Evolutionary conservation across 2,888 invertebrate genomes (phyloP), one percentile per base, ranked within the genome.

Genomic region (Siphonodentalium dalli): DNA sequence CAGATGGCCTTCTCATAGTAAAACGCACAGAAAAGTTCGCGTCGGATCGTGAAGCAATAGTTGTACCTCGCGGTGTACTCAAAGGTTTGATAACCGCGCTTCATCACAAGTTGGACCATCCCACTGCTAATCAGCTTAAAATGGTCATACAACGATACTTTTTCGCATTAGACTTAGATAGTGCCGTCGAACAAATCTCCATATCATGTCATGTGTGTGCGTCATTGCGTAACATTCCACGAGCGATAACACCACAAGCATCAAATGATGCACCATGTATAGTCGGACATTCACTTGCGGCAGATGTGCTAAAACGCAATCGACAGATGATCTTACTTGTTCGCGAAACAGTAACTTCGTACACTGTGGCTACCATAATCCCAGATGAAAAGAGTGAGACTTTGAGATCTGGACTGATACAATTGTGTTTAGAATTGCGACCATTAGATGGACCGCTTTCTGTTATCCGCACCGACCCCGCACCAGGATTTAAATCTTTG

Each of bases 381-480:
- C 26, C 38, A 1, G 34, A 57, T 24, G 62, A 66, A 34, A 28
- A 43, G 5, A 31, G 37, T 15, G 46, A 43, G 9, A 48, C 59
- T n/a, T 23, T 68, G 23, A 33, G 51, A 2, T 45, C 58, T 26
- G 55, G 45, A 2, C 28, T 64, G 1, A 34, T 55, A 31, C 33
- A 33, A n/a, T 43, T 58, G 23, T 53, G 54, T 40, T n/a, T 54
- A 9, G 51, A 53, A 35, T 8, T 61, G 13, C 48, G 40, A 21
- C 64, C 65, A 9, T 13, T 65, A 4, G 55, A 58, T 48, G 63
- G 64, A 5, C 62, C 65, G 2, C 23, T 18, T 20, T 58, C 65
- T 8, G 52, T 60, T 6, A 37, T 68, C 2, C 58, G 65, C n/a
- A 57, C 56, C 9, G 65, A 70, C 41, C 57, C 60, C 13, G 68